Evolutionary conservation across 2,888 invertebrate genomes (phyloP).

Genomic region (Syrphus vitripennis): DNA sequence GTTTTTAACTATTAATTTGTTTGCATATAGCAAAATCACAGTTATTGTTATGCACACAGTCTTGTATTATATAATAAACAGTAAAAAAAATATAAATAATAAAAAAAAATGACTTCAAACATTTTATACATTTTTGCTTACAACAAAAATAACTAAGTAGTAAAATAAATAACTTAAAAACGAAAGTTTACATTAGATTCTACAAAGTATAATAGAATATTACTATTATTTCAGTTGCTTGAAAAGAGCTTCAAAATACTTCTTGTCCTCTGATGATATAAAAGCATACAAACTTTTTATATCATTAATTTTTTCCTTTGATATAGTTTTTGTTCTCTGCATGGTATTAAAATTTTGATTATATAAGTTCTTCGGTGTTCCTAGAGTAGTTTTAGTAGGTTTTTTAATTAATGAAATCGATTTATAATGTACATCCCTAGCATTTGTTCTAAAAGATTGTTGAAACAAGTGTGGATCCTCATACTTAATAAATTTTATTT

Average conservation of each 20-base stretch:
- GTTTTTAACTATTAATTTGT: too few relatives aligned
- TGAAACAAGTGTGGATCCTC: not conserved
- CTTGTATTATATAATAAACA: too few relatives aligned
- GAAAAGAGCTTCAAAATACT: not conserved
- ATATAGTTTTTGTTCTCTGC: not conserved
- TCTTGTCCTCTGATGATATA: not conserved
- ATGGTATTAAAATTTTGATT: not conserved
- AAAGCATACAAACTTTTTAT: not conserved
- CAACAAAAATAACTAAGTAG: not conserved
- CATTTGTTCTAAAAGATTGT: not conserved
- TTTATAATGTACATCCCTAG: not conserved
- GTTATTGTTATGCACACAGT: too few relatives aligned
- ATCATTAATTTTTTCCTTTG: not conserved
- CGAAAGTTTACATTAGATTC: not conserved
- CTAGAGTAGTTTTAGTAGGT: not conserved
- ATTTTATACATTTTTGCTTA: not conserved
- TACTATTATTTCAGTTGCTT: not conserved
- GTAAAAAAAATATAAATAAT: too few relatives aligned
- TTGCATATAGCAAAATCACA: too few relatives aligned
- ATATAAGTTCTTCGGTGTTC: not conserved
- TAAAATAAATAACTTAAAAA: not conserved
- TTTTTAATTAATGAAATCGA: not conserved
- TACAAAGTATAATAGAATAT: not conserved
- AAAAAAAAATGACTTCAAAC: not conserved
- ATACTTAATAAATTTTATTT: conserved; percentile 4